Base-by-base conservation (phyloP, 35 echinoderm and acorn worm genomes). In the Acanthaster planci region DNA sequence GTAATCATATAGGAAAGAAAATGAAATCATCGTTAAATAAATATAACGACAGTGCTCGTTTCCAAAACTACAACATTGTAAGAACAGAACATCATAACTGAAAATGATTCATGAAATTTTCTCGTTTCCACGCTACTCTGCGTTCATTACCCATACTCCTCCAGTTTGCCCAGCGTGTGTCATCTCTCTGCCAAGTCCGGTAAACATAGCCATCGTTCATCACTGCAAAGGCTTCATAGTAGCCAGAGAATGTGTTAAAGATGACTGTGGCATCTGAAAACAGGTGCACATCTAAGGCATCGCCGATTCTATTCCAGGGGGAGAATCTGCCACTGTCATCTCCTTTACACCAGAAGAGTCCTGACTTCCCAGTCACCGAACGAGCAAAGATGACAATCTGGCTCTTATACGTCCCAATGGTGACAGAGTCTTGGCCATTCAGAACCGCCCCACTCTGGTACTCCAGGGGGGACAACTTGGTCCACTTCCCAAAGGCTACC, bases 171-270 rank as follows among this genome's bases (percentile, higher is more conserved):
- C 86, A 93, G 19, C 50, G 38, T 51, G 87, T 38, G 6, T 76
- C 85, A 78, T 87, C 53, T 26, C 83, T 82, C 76, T 93, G 91
- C 91, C 91, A 93, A 22, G 91, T 87, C 18, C 86, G 76, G 39
- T 93, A 54, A 18, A 87, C 37, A 22, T 78, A 42, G 1, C 91
- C 85, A 53, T 83, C 86, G 10, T 34, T n/a, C 36, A 82, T 82
- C 26, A 93, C 54, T 17, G 86, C 86, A 87, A 88, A 93, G 18
- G 85, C 91, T 52, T 93, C 91, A 56, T 78, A 93, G 53, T 88
- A 86, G 17, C 80, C 76, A 19, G 30, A 83, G 68, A 77, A 93
- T 21, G 40, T 44, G 51, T 93, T 93, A 47, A 56, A 82, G 32
- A 93, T 84, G 40, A 88, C 38, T 16, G 85, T 82, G 8, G 72